phyloP scores from a whole-genome alignment of 2,113 vertebrate species.

The Oostethus manadensis region DNA sequence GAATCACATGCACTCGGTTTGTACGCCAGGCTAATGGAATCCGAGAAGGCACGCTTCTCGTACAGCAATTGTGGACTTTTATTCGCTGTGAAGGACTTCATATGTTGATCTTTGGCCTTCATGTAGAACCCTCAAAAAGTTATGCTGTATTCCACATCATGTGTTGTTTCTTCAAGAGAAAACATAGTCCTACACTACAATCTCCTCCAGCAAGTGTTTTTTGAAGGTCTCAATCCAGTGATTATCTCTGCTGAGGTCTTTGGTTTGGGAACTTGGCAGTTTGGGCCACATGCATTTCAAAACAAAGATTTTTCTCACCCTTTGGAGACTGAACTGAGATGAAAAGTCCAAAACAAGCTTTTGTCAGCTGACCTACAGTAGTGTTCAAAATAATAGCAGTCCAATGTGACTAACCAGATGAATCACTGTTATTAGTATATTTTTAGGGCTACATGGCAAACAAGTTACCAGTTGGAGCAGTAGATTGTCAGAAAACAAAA shows the following conservation, averaged over 20 bases:
- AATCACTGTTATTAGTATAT: no score
- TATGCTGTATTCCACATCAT: background rate
- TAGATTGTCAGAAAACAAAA: no score
- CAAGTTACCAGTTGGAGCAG: no score
- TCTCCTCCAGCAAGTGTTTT: no score
- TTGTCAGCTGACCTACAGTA: constrained; percentile 9
- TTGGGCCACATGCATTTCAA: constrained; percentile 25
- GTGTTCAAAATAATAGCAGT: no score
- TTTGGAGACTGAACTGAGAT: constrained; percentile 6
- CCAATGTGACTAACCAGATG: no score
- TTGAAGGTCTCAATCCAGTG: background rate
- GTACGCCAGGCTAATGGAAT: background rate
- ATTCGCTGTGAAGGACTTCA: background rate
- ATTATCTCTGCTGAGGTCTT: background rate
- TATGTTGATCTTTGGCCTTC: background rate
- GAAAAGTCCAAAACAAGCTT: background rate
- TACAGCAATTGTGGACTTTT: background rate
- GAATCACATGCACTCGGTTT: constrained; percentile 47
- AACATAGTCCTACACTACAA: no score
- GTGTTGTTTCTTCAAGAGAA: background rate
- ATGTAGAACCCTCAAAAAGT: constrained; percentile 17
- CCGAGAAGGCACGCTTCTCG: background rate
- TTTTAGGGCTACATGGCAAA: no score
- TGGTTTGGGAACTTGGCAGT: constrained; percentile 35
- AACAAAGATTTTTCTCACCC: constrained; percentile 41